Base-by-base conservation (phyloP, 2,888 invertebrate genomes). In the Melinaea marsaeus region DNA sequence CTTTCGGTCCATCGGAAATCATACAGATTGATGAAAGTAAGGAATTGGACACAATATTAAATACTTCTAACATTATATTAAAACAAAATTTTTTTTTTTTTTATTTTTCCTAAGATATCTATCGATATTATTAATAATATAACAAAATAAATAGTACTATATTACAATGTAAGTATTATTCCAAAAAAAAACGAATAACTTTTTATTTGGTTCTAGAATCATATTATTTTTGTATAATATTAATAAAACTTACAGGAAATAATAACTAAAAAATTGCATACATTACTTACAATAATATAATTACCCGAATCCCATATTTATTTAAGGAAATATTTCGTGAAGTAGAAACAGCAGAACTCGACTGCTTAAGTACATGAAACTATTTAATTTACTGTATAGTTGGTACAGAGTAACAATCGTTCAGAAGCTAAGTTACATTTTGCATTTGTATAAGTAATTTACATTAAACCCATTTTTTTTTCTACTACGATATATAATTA, bases 351-450 rank as follows among this genome's bases (percentile, higher is more conserved):
- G 11, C 51, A 32, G 51, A 51, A n/a, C 51, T 51, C 51, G 32
- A 51, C 22, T 51, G 51, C 32, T 51, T 51, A 11, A 51, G 51
- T 32, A 9, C 32, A 51, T 51, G 51, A 51, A 51, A 51, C 51
- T 32, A 51, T 32, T 51, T 22, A 51, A 51, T 51, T 51, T 51
- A 32, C 51, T 32, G 51, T 51, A 51, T 5, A 51, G 9, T 51
- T 51, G 6, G 6, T 22, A 9, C 48, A 13, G 48, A n/a, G 7
- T 5, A 51, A 22, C 32, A 4, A 32, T 32, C 9, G 5, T 32
- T 11, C 22, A 51, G 51, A 51, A 32, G 3, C 42, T 42, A 9
- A 42, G 32, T 51, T 32, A 9, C 2, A 4, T 13, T 51, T 51
- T 51, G 13, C 0, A 1, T 48, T 48, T 48, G 4, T 2, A 4